A percentile compares a stretch with the other conserved stretches of the same genome.
Evolutionary conservation across 2,888 invertebrate genomes (phyloP).

Genomic region (Catocala nupta): DNA sequence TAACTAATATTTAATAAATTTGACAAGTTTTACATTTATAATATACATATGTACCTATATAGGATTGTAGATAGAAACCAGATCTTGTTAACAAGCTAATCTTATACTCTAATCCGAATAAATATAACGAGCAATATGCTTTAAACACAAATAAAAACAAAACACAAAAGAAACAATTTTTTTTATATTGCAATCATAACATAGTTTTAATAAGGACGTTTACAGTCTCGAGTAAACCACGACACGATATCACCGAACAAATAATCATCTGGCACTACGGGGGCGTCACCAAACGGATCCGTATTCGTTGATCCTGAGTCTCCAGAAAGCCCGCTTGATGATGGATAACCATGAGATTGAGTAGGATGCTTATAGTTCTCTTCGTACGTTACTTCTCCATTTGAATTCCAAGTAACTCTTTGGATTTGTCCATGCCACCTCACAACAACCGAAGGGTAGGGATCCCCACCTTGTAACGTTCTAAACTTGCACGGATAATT

Average conservation of each 20-base stretch:
- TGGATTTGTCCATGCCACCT: slow-evolving; percentile 56
- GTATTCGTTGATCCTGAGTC: slow-evolving; percentile 15
- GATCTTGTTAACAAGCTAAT: no score
- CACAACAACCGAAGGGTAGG: slow-evolving; percentile 65
- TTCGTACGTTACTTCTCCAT: slow-evolving; percentile 27
- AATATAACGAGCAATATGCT: no score
- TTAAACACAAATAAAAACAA: no score
- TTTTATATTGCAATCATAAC: background rate
- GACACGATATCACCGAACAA: slow-evolving; percentile 23
- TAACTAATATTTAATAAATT: no score
- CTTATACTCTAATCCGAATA: no score
- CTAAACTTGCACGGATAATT: slow-evolving; percentile 57
- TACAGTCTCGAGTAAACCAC: slow-evolving; percentile 19
- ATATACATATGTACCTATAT: no score
- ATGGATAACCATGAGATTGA: slow-evolving; percentile 35
- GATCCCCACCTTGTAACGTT: slow-evolving; percentile 55
- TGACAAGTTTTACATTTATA: no score
- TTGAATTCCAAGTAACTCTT: slow-evolving; percentile 44
- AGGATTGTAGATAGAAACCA: no score
- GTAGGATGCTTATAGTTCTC: slow-evolving; percentile 39
- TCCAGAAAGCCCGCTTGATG: slow-evolving; percentile 42
- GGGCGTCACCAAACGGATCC: slow-evolving; percentile 44
- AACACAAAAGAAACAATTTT: no score
- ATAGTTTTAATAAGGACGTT: slow-evolving; percentile 50
- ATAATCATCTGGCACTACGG: slow-evolving; percentile 43